phyloP scores from a whole-genome alignment of 2,113 vertebrate genomes.

The human (Homo sapiens) region GRCh38 chr6:20036001-20036500 shows the following conservation, averaged over 20 bases:
- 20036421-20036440: constrained; percentile 84
- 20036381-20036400: constrained; percentile 86
- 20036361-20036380: constrained; percentile 85
- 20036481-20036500: constrained; percentile 70
- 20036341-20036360: constrained; percentile 84
- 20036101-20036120: fast-evolving
- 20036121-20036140: not conserved
- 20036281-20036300: fast-evolving
- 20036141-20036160: fast-evolving
- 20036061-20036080: fast-evolving
- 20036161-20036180: not conserved
- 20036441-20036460: constrained; percentile 81
- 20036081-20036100: no score
- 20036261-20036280: fast-evolving
- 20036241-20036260: not conserved
- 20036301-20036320: constrained; percentile 45
- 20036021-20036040: not conserved
- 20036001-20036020: fast-evolving
- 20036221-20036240: not conserved
- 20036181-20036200: not conserved
- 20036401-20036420: constrained; percentile 85
- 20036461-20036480: constrained; percentile 80
- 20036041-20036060: not conserved
- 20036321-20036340: constrained; percentile 81
- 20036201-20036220: not conserved